A percentile compares a stretch with the other conserved stretches of the same genome.
phyloP scores from a whole-genome alignment of 2,797 vertebrate species.

The Sparus aurata region DNA sequence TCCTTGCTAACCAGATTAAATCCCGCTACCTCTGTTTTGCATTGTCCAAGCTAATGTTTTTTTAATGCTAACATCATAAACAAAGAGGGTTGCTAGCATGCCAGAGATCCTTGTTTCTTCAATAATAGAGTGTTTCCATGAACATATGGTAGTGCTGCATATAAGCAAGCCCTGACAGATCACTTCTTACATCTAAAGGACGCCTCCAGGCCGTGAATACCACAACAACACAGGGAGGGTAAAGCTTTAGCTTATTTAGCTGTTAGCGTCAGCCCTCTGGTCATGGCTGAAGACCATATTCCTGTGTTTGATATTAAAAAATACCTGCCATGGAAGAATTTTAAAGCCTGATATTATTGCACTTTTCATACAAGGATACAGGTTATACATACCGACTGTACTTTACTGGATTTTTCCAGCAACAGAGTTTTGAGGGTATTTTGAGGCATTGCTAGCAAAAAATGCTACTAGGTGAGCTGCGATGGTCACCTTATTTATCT shows the following conservation, averaged over 20 bases:
- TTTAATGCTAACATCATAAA: background rate
- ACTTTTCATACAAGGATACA: background rate
- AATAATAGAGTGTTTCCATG: slow-evolving; percentile 31
- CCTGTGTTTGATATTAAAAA: slow-evolving; percentile 41
- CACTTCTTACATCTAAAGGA: slow-evolving; percentile 42
- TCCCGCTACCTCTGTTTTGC: background rate
- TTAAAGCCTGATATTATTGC: slow-evolving; percentile 44
- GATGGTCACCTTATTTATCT: background rate
- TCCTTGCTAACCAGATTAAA: background rate
- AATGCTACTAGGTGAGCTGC: background rate
- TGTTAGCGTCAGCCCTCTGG: slow-evolving; percentile 44
- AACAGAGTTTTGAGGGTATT: background rate
- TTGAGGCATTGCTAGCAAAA: background rate
- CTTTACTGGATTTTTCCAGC: background rate
- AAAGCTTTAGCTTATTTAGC: slow-evolving; percentile 34
- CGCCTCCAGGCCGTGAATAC: slow-evolving; percentile 48
- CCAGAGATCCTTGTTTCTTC: slow-evolving; percentile 19
- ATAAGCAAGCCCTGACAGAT: slow-evolving; percentile 57
- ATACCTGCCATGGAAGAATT: slow-evolving; percentile 12
- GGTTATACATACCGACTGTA: background rate
- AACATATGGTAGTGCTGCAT: slow-evolving; percentile 38
- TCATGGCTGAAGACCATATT: slow-evolving; percentile 26
- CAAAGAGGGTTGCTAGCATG: background rate
- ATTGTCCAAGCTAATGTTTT: background rate
- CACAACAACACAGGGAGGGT: slow-evolving; percentile 36